Evolutionary conservation across 35 echinoderm and acorn worm species (phyloP).

Genomic region (Acanthaster planci): DNA sequence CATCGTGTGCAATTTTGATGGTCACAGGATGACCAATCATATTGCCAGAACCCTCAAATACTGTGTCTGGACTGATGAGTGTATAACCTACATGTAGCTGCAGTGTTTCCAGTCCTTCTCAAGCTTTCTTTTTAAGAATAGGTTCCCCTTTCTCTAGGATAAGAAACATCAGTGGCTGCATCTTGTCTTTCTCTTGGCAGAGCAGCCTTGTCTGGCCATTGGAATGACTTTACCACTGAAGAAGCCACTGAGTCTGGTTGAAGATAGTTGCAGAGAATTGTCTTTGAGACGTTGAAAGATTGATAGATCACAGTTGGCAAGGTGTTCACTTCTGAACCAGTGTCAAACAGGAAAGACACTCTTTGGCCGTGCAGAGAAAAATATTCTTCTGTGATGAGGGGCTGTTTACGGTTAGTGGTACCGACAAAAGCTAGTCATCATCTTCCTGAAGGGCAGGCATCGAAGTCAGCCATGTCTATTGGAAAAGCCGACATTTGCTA

Average conservation of each 20-base stretch:
- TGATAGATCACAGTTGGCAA: conserved; percentile 11
- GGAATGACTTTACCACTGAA: conserved; percentile 28
- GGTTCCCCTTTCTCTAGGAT: background rate
- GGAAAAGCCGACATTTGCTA: too few relatives aligned
- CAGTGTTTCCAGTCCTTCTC: conserved; percentile 22
- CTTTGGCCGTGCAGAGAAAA: background rate
- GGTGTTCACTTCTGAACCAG: conserved; percentile 26
- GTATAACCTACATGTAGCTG: conserved; percentile 22
- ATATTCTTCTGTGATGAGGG: too few relatives aligned
- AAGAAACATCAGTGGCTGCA: background rate
- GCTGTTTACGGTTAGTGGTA: too few relatives aligned
- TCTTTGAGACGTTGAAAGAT: background rate
- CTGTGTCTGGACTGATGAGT: background rate
- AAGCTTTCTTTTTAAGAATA: conserved; percentile 10
- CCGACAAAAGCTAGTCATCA: too few relatives aligned
- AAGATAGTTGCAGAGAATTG: background rate
- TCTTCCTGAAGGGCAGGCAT: too few relatives aligned
- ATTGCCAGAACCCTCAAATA: background rate
- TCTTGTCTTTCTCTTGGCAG: background rate
- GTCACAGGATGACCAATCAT: conserved; percentile 26
- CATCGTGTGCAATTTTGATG: conserved; percentile 12
- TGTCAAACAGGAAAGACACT: conserved; percentile 21
- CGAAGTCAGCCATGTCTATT: too few relatives aligned
- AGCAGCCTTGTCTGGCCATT: background rate
- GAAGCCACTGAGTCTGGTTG: background rate